Percentiles rank a stretch among this genome's conserved stretches.
phyloP scores from a whole-genome alignment of 2,888 invertebrate genomes.

The Helicoverpa assulta region DNA sequence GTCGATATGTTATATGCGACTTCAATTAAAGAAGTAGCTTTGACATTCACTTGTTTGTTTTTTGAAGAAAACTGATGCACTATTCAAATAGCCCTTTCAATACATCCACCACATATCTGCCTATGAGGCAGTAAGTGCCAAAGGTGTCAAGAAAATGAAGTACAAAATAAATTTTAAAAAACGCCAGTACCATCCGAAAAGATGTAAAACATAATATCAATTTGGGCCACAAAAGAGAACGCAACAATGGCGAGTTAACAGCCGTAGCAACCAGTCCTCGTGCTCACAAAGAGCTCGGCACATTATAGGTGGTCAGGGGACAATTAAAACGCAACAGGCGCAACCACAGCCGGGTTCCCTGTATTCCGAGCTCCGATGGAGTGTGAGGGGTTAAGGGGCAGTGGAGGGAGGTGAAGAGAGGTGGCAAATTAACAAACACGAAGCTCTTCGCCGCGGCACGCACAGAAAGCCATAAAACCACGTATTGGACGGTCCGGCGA shows the following conservation, averaged over 20 bases:
- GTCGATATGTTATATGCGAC: too few relatives aligned
- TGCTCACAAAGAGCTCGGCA: slow-evolving; percentile 41
- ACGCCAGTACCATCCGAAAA: too few relatives aligned
- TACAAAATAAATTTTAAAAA: too few relatives aligned
- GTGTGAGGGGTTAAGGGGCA: slow-evolving; percentile 31
- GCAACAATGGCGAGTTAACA: slow-evolving; percentile 41
- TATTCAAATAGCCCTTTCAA: too few relatives aligned
- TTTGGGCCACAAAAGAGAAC: slow-evolving; percentile 18
- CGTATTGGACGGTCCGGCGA: slow-evolving; percentile 61
- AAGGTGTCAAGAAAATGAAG: too few relatives aligned
- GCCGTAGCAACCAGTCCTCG: slow-evolving; percentile 24
- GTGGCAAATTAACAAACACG: slow-evolving; percentile 76
- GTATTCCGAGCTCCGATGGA: slow-evolving; percentile 36
- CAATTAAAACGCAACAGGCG: slow-evolving; percentile 75
- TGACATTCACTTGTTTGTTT: too few relatives aligned
- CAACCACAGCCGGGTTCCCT: slow-evolving; percentile 56
- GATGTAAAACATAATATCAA: slow-evolving; percentile 5
- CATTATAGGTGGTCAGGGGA: slow-evolving; percentile 60
- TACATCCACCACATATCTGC: too few relatives aligned
- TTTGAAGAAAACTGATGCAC: too few relatives aligned
- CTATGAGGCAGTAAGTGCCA: too few relatives aligned
- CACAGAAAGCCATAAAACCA: slow-evolving; percentile 74
- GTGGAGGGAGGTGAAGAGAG: slow-evolving; percentile 45
- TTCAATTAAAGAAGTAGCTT: too few relatives aligned
- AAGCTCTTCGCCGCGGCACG: slow-evolving; percentile 65